phyloP scores from a whole-genome alignment of 2,888 invertebrate species.

The Eudasyphora cyanicolor region DNA sequence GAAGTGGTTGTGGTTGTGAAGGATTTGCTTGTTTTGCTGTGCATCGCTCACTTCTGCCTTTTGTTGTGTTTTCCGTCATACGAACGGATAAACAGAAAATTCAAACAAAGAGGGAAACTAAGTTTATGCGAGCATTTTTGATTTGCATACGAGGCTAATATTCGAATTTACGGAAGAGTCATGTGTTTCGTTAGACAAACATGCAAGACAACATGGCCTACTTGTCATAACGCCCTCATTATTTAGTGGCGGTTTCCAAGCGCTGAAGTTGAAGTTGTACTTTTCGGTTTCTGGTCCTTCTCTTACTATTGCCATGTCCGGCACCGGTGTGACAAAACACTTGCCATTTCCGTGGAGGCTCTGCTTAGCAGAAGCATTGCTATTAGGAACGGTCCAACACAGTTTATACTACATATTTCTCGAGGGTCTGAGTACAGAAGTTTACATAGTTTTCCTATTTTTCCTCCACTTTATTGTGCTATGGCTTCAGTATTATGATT shows the following conservation, averaged over 20 bases:
- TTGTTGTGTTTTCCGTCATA: slow-evolving; percentile 26
- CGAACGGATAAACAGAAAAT: slow-evolving; percentile 21
- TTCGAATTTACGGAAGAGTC: background rate
- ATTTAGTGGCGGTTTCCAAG: background rate
- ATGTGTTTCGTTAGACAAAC: background rate
- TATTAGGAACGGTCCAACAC: background rate
- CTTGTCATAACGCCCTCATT: background rate
- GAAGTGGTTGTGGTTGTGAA: slow-evolving; percentile 37
- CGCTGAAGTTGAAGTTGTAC: background rate
- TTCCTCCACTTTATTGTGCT: background rate
- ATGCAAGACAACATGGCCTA: background rate
- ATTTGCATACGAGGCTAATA: slow-evolving; percentile 24
- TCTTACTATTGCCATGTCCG: background rate
- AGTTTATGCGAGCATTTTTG: slow-evolving; percentile 3
- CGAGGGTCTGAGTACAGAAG: background rate
- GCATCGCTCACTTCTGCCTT: slow-evolving; percentile 1
- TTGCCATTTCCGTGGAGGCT: slow-evolving; percentile 26
- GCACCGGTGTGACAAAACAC: slow-evolving; percentile 27
- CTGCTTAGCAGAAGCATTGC: background rate
- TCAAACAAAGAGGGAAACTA: background rate
- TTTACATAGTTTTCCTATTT: background rate
- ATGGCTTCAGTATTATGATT: background rate
- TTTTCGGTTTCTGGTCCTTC: background rate
- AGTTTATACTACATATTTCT: background rate
- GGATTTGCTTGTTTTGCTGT: slow-evolving; percentile 18